Conservation (phyloP, 92 coral and sea anemone genomes). For the Plumapathes pennacea region DNA sequence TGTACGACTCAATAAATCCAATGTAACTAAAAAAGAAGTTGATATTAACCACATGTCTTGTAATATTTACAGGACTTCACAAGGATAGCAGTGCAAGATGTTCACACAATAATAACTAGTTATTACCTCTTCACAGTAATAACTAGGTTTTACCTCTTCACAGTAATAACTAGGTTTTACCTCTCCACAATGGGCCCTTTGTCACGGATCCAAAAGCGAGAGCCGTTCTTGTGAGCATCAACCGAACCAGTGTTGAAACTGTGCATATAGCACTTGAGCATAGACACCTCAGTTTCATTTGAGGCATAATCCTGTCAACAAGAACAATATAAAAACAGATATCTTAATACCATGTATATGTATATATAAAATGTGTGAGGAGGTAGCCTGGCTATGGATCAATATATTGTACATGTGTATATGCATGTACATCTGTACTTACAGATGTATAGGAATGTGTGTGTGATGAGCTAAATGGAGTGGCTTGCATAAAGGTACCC, state of each 20-base stretch:
- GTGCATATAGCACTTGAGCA: slow-evolving; percentile 83
- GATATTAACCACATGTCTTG: not conserved
- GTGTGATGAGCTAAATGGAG: too few relatives aligned
- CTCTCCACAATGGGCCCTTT: slow-evolving; percentile 99
- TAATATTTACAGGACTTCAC: not conserved
- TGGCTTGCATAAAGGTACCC: too few relatives aligned
- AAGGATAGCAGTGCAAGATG: not conserved
- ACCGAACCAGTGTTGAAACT: slow-evolving; percentile 92
- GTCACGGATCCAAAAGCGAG: slow-evolving; percentile 93
- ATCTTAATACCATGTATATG: too few relatives aligned
- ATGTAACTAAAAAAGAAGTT: slow-evolving; percentile 61
- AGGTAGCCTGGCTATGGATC: too few relatives aligned
- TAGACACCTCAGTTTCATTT: slow-evolving; percentile 71
- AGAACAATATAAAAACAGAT: not conserved
- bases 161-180: slow-evolving; percentile 20
- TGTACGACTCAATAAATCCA: slow-evolving; percentile 92
- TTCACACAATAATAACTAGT: not conserved
- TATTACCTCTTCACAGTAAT: not conserved
- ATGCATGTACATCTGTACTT: not conserved
- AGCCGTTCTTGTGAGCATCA: slow-evolving; percentile 91
- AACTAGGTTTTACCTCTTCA: not conserved
- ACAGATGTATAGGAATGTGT: not conserved
- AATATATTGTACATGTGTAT: not conserved
- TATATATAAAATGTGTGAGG: too few relatives aligned
- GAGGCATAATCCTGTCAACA: slow-evolving; percentile 68